Base-by-base conservation (phyloP, 2,797 vertebrate species). In the Synanceia verrucosa region DNA sequence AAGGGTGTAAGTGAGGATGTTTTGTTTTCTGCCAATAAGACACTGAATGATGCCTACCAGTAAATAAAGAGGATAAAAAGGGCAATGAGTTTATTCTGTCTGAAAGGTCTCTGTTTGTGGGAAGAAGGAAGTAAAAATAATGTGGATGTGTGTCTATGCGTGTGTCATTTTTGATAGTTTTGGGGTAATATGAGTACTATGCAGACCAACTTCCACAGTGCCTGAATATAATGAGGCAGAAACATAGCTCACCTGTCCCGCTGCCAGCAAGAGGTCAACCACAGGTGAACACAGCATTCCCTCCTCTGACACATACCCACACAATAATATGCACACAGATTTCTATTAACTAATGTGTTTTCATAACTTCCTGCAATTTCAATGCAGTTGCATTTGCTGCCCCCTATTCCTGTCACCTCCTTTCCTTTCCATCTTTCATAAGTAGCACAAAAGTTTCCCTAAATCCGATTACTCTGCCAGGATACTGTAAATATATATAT, bases 151-250 rank as follows among this genome's bases (percentile, higher is more conserved):
- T 60, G 75, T 67, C 52, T 73, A 44, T 69, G 67, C 31, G 55
- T 65, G 65, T 82, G 82, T 74, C 61, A 48, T 50, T 75, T 52
- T 52, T 21, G 46, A 57, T 64, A 23, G 28, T 60, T 70, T 51
- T 19, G 24, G 31, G 43, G 53, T 52, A 63, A 47, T 68, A 21
- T 62, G 50, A 65, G 28, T 39, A 13, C 47, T 57, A 44, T 65
- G 68, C 37, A 59, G 72, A 59, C 68, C 41, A 43, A 65, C 19
- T 65, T 58, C 73, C 36, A 31, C 76, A 58, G 78, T 65, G 69
- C 51, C 53, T 78, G 77, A 81, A 82, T 82, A 86, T 84, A 86
- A 91, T 88, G 82, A 89, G 82, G 73, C 81, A 81, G 56, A 74
- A 73, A 58, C 74, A 57, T 37, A 66, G 56, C 66, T 81, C 63